Conservation (phyloP, 2,113 vertebrate species). For the Zosterops lateralis region DNA sequence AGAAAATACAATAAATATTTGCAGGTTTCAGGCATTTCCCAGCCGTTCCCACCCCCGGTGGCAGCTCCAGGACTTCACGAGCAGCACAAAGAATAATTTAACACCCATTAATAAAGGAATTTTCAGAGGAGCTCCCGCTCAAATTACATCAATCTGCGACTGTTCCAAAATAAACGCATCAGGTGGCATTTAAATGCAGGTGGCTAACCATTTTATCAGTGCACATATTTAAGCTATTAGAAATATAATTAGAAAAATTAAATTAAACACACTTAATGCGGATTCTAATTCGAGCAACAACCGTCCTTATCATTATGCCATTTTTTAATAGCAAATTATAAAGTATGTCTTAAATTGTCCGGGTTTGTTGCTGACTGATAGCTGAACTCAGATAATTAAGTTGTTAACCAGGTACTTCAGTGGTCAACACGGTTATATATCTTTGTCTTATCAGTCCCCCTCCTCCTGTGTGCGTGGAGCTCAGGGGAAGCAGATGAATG, state of each 20-base stretch:
- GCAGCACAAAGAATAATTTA: conserved; percentile 66
- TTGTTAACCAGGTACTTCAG: conserved; percentile 77
- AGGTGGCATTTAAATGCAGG: conserved; percentile 79
- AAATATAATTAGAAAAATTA: conserved; percentile 83
- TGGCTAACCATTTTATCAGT: conserved; percentile 76
- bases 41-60: not conserved
- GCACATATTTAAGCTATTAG: conserved; percentile 76
- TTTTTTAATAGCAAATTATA: conserved; percentile 69
- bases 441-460: conserved; percentile 68
- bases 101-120: conserved; percentile 60
- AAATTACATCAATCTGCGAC: conserved; percentile 72
- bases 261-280: conserved; percentile 74
- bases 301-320: conserved; percentile 69
- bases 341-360: conserved; percentile 59
- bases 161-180: conserved; percentile 80
- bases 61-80: not conserved
- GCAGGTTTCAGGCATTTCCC: not conserved
- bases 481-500: conserved; percentile 74
- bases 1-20: not conserved
- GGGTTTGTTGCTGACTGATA: conserved; percentile 74
- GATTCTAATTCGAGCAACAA: conserved; percentile 62
- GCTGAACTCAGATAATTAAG: conserved; percentile 78
- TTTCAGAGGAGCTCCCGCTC: conserved; percentile 66
- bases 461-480: conserved; percentile 72
- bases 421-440: conserved; percentile 76